phyloP scores from a whole-genome alignment of 2,888 invertebrate genomes.

The Pandemis heparana region DNA sequence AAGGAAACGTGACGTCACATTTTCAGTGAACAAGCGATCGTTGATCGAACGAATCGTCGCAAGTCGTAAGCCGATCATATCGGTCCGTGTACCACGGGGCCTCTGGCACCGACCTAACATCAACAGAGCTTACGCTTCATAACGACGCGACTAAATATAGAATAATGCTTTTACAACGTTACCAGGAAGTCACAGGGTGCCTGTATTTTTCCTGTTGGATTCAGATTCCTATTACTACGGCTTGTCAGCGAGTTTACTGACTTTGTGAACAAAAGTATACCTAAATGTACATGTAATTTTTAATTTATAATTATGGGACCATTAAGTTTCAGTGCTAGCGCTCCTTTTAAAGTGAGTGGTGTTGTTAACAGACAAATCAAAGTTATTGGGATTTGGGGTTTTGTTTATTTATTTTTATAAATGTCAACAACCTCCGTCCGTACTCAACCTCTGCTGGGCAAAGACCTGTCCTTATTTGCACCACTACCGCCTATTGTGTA shows the following conservation, averaged over 20 bases:
- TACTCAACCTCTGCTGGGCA: too few species aligned
- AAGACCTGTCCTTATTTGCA: too few species aligned
- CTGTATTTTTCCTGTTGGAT: conserved; percentile 15
- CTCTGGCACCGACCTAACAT: conserved; percentile 29
- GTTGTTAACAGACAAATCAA: neutral
- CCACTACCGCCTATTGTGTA: too few species aligned
- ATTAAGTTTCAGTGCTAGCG: neutral
- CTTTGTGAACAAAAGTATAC: neutral
- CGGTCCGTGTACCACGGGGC: conserved; percentile 28
- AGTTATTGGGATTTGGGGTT: too few species aligned
- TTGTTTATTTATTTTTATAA: too few species aligned
- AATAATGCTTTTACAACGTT: conserved; percentile 21
- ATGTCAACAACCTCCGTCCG: too few species aligned
- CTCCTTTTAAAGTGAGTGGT: neutral
- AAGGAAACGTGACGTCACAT: conserved; percentile 7
- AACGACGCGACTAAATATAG: conserved; percentile 32
- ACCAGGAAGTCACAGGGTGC: conserved; percentile 11
- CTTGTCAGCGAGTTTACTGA: neutral
- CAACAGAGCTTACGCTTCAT: conserved; percentile 27
- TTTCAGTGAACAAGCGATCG: conserved; percentile 4
- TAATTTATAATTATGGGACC: neutral
- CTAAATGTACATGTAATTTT: neutral
- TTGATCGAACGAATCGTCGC: conserved; percentile 24
- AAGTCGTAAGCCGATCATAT: conserved; percentile 28
- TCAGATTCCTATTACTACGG: neutral